Evolutionary conservation across 2,113 vertebrate species (phyloP).

Genomic region (Solenodon paradoxus): DNA sequence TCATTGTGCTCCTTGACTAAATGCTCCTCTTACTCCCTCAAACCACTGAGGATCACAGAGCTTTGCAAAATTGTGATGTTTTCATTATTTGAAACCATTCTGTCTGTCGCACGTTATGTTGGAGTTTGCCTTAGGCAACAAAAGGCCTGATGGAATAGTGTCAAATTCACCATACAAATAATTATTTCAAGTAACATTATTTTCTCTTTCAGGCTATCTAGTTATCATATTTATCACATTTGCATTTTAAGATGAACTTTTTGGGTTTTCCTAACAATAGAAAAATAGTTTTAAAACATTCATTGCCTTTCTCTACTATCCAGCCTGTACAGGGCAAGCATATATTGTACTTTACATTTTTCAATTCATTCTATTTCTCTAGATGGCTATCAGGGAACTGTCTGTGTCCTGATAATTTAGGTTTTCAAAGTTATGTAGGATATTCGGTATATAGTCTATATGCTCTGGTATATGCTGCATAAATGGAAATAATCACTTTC

Average conservation of each 20-base stretch:
- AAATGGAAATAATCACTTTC: not conserved
- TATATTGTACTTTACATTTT: constrained; percentile 16
- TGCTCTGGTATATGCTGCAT: not conserved
- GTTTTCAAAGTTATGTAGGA: not conserved
- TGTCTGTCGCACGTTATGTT: constrained; percentile 8
- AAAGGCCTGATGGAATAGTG: constrained; percentile 37
- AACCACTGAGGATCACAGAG: not conserved
- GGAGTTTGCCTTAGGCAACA: not conserved
- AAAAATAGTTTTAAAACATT: not conserved
- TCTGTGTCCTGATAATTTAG: not conserved
- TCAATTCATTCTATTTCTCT: not conserved
- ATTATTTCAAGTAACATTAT: constrained; percentile 51
- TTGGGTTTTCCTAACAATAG: not conserved
- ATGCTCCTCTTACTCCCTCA: not conserved
- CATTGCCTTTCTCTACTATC: not conserved
- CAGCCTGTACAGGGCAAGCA: not conserved
- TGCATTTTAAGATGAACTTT: not conserved
- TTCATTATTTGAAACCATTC: constrained; percentile 39
- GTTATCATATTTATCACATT: not conserved
- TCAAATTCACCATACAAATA: not conserved
- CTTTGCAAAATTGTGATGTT: constrained; percentile 31
- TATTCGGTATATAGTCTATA: not conserved
- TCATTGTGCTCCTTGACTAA: not conserved
- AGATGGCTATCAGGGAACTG: not conserved
- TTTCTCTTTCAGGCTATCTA: constrained; percentile 36